These are phyloP conservation scores for Bombus huntii DNA, from an alignment of 1,140 invertebrate genomes.

Conservation along the genomic window DNA sequence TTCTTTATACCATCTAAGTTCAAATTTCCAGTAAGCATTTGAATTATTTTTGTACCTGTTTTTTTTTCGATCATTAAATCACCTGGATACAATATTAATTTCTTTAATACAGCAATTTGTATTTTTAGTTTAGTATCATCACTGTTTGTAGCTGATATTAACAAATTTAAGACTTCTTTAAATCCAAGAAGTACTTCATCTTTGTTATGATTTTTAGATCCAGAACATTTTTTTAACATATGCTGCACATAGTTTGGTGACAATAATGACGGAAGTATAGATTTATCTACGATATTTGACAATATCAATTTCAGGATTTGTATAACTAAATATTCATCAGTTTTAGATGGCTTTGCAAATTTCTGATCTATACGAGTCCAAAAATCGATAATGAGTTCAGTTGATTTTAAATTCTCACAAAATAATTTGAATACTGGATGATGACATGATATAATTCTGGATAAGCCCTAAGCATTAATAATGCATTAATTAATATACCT, in stretches of 20 bases:
- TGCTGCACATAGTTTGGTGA: conserved; percentile 84
- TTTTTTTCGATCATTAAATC: conserved; percentile 88
- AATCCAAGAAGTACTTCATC: conserved; percentile 79
- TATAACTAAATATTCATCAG: conserved; percentile 83
- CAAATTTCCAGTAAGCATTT: conserved; percentile 85
- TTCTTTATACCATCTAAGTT: conserved; percentile 85
- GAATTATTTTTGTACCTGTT: conserved; percentile 85
- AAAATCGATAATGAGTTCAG: conserved; percentile 81
- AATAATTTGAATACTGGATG: conserved; percentile 86
- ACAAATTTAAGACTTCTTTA: conserved; percentile 82
- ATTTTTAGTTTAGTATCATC: conserved; percentile 81
- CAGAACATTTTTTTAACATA: conserved; percentile 84
- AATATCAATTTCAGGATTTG: conserved; percentile 83
- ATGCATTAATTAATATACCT: conserved; percentile 49
- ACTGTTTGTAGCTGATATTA: conserved; percentile 82
- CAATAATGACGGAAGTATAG: conserved; percentile 81
- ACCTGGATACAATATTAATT: conserved; percentile 86
- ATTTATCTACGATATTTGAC: conserved; percentile 81
- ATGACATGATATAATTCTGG: conserved; percentile 83
- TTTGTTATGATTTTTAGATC: conserved; percentile 79
- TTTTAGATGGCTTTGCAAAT: conserved; percentile 84
- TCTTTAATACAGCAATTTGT: conserved; percentile 84
- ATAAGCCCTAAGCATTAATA: conserved; percentile 80
- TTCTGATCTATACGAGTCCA: conserved; percentile 84
- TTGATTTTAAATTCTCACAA: conserved; percentile 80